phyloP scores from a whole-genome alignment of 2,888 invertebrate species.

The Tenthredo scrophulariae region DNA sequence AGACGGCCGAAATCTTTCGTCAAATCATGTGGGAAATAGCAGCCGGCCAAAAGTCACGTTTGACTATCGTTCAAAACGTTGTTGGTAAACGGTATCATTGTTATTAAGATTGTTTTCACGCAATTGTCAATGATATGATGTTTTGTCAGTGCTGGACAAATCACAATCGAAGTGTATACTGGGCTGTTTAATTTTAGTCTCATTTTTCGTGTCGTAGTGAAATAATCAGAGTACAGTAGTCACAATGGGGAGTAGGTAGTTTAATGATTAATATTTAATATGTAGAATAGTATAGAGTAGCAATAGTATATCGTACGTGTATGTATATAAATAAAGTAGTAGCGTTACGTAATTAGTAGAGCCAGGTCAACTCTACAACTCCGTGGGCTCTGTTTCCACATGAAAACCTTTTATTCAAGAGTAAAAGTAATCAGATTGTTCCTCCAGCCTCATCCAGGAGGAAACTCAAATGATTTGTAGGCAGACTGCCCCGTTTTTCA shows the following conservation, averaged over 20 bases:
- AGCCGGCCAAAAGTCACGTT: slow-evolving; percentile 3
- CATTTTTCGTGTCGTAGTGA: slow-evolving; percentile 19
- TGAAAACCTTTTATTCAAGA: slow-evolving; percentile 12
- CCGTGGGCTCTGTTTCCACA: not conserved
- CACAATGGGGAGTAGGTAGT: slow-evolving; percentile 41
- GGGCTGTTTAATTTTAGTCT: slow-evolving; percentile 25
- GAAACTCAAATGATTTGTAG: not conserved
- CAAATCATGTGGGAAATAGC: not conserved
- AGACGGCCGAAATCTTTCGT: slow-evolving; percentile 9
- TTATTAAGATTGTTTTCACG: not conserved
- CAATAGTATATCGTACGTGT: slow-evolving; percentile 52
- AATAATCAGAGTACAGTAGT: slow-evolving; percentile 52
- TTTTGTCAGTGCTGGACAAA: slow-evolving; percentile 46
- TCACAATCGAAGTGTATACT: slow-evolving; percentile 17
- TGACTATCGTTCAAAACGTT: slow-evolving; percentile 11
- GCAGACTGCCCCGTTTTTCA: not conserved
- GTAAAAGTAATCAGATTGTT: not conserved
- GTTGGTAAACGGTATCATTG: slow-evolving; percentile 34
- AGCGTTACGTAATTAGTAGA: slow-evolving; percentile 45
- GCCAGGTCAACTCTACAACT: slow-evolving; percentile 35
- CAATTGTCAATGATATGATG: slow-evolving; percentile 3
- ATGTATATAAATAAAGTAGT: slow-evolving; percentile 55
- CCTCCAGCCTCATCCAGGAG: not conserved
- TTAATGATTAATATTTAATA: slow-evolving; percentile 49
- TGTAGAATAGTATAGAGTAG: slow-evolving; percentile 54